These are phyloP conservation scores for Falco biarmicus DNA, from an alignment of 2,797 vertebrate genomes.

Conservation along the genomic window DNA sequence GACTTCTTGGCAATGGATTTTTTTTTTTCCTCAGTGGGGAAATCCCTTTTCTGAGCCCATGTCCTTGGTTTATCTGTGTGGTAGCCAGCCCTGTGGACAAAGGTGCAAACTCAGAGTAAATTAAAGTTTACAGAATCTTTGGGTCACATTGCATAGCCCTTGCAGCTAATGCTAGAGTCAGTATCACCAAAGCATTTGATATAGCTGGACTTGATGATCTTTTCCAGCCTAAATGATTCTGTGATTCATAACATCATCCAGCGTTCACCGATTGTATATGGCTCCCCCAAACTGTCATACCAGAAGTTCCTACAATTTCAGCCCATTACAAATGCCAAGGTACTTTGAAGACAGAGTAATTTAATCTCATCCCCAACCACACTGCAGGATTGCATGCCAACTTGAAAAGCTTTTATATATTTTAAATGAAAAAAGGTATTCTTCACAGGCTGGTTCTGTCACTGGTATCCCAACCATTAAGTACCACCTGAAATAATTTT, in stretches of 20 bases:
- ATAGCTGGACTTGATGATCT: not conserved
- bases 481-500: not conserved
- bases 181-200: not conserved
- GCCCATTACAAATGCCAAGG: not conserved
- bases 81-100: not conserved
- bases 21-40: not conserved
- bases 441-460: not conserved
- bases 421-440: not conserved
- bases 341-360: not conserved
- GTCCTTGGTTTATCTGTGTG: not conserved
- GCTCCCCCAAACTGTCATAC: not conserved
- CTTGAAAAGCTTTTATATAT: not conserved
- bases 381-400: fast-evolving
- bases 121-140: not conserved
- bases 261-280: not conserved
- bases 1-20: not conserved
- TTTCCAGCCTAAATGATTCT: not conserved
- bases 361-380: not conserved
- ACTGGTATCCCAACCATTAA: not conserved
- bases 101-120: not conserved
- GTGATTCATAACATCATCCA: not conserved
- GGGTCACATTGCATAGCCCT: not conserved
- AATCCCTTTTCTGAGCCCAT: not conserved
- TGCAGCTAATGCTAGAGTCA: not conserved
- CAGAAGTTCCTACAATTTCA: not conserved